Percentiles rank a stretch among this genome's conserved stretches.
These are phyloP conservation scores for Heptranchias perlo DNA, from an alignment of 2,113 vertebrate species.

Conservation along the genomic window DNA sequence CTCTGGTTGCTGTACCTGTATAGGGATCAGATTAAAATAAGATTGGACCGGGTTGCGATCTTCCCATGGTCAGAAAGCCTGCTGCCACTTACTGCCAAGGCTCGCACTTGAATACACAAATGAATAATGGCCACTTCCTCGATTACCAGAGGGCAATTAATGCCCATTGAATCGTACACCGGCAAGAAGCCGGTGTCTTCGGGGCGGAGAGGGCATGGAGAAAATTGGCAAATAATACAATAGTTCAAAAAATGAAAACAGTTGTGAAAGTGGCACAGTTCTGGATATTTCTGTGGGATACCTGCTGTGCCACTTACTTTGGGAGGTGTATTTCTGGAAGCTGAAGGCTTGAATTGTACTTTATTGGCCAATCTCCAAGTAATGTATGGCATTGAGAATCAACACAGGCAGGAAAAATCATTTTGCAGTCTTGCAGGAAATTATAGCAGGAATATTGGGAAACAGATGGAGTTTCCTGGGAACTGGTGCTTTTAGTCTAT, in stretches of 20 bases:
- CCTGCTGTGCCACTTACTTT: not conserved
- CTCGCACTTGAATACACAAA: not conserved
- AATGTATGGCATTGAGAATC: conserved; percentile 56
- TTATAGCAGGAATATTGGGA: conserved; percentile 53
- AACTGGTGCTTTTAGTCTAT: conserved; percentile 54
- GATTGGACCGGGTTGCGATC: not conserved
- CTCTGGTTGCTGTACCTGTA: not conserved
- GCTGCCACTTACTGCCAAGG: not conserved
- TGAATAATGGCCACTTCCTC: not conserved
- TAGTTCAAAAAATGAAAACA: not conserved
- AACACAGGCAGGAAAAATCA: conserved; percentile 56
- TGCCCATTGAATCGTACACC: not conserved
- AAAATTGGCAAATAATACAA: not conserved
- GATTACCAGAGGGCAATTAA: not conserved
- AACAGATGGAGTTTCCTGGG: conserved; percentile 52
- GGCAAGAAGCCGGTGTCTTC: not conserved
- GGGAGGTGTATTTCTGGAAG: not conserved
- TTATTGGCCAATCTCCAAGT: conserved; percentile 53
- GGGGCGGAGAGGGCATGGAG: not conserved
- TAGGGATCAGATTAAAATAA: not conserved
- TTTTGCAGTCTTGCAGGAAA: conserved; percentile 56
- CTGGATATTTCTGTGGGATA: conserved; percentile 7
- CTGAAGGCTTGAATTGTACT: conserved; percentile 37
- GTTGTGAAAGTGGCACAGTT: conserved; percentile 18
- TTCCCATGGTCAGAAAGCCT: not conserved